Evolutionary conservation across 2,888 invertebrate genomes (phyloP).

Genomic region (Baccha elongata): DNA sequence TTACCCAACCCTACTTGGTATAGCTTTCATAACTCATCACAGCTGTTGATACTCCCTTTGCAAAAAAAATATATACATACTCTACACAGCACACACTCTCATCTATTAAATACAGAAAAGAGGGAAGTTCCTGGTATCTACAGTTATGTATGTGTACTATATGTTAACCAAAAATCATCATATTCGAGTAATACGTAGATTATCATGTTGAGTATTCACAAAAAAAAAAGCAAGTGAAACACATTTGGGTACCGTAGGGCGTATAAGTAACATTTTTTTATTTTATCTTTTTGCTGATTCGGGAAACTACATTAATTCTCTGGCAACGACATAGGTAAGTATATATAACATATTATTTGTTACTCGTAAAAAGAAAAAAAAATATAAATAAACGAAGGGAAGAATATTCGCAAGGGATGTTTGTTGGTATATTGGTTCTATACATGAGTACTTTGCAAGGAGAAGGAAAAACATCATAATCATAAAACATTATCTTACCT

Average conservation of each 20-base stretch:
- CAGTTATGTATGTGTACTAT: neutral
- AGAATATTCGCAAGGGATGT: slow-evolving; percentile 30
- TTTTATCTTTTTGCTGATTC: slow-evolving; percentile 56
- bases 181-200: slow-evolving; percentile 52
- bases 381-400: slow-evolving; percentile 8
- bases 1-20: slow-evolving; percentile 7
- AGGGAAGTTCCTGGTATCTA: neutral
- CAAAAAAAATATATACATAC: slow-evolving; percentile 12
- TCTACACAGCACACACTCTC: too few relatives aligned
- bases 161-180: slow-evolving; percentile 54
- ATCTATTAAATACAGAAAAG: neutral
- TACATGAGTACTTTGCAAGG: too few relatives aligned
- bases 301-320: slow-evolving; percentile 63
- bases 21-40: slow-evolving; percentile 44
- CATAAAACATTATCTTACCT: slow-evolving; percentile 60
- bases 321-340: slow-evolving; percentile 26
- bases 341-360: slow-evolving; percentile 54
- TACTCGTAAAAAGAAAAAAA: slow-evolving; percentile 53
- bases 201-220: slow-evolving; percentile 55
- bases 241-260: slow-evolving; percentile 57
- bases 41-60: slow-evolving; percentile 67
- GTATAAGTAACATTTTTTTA: slow-evolving; percentile 53
- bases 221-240: slow-evolving; percentile 20
- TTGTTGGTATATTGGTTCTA: slow-evolving; percentile 26
- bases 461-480: slow-evolving; percentile 34